These are phyloP conservation scores for Odocoileus hemionus DNA, from an alignment of 2,113 vertebrate species.

Conservation along the genomic window DNA sequence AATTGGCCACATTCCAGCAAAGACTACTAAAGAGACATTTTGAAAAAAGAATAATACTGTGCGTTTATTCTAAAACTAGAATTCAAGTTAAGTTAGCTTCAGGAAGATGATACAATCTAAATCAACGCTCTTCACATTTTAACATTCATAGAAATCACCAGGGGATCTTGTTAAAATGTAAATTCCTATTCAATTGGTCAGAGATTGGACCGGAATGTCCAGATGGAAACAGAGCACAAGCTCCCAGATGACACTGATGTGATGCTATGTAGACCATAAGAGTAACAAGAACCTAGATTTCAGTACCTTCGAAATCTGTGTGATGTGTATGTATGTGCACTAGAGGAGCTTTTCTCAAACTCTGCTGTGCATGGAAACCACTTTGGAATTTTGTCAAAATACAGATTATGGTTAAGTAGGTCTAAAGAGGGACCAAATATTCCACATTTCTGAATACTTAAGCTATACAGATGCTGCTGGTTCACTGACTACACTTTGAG, in stretches of 20 bases:
- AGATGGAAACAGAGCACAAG: neutral
- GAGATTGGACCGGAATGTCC: neutral
- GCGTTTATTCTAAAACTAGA: conserved; percentile 44
- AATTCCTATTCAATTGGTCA: neutral
- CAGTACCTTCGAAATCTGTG: conserved; percentile 21
- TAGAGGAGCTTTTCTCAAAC: neutral
- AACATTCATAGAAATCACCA: neutral
- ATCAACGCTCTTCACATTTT: neutral
- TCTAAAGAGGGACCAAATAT: neutral
- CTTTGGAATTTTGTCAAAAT: neutral
- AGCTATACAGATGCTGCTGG: neutral
- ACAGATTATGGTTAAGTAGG: neutral
- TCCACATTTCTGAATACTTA: neutral
- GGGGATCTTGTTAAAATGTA: neutral
- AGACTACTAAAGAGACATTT: conserved; percentile 39
- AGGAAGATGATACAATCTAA: neutral
- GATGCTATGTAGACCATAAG: neutral
- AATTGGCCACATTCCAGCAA: conserved; percentile 4
- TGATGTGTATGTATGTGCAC: neutral
- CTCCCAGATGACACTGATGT: neutral
- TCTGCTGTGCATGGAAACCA: neutral
- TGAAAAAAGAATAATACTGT: neutral
- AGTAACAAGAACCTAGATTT: neutral
- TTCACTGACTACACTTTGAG: neutral
- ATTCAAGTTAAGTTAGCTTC: conserved; percentile 48